Evolutionary conservation across 1,140 invertebrate species (phyloP), one percentile per base, ranked within the genome.

Genomic region (Mercenaria mercenaria): DNA sequence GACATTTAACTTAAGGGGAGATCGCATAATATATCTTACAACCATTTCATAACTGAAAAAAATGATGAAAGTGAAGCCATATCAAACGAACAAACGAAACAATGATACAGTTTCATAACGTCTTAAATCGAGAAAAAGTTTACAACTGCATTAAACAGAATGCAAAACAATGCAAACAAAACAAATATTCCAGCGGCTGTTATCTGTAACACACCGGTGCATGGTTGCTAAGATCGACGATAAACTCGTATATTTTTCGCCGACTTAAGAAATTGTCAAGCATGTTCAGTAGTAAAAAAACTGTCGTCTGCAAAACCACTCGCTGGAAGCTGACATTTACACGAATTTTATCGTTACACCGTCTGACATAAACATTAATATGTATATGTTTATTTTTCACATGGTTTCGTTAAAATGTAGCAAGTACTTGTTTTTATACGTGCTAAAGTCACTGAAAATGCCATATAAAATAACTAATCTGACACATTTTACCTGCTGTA

Each of bases 301-400:
- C 20, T 72, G 8, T 39, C 67, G 23, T 39, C 23, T 37, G 67
- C 67, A 72, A 72, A 37, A 39, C 11, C 1, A 23, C 1, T 6
- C 23, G n/a, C 18, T 34, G 47, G 26, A 34, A 79, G 20, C 6
- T 79, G 76, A 79, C 76, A 52, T 79, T 79, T 29, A 79, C 47
- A 52, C 18, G 43, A 4, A 41, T 79, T 79, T 56, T 52, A 56
- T 79, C 20, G 29, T 79, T 13, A 37, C 43, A 79, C 13, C n/a
- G 32, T 37, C 47, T 79, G 76, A 79, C 76, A 79, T 23, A 1
- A 15, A 39, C 76, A 56, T 56, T 56, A 79, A 52, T 79, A 79
- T 15, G 10, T 79, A 20, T 52, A 56, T 79, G 47, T 56, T 56
- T 79, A 56, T 56, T 32, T 47, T 52, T 72, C 67, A 72, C 67